Percentiles rank a stretch among this genome's conserved stretches.
Conservation (phyloP, 2,888 invertebrate species). For the Pomacea canaliculata region DNA sequence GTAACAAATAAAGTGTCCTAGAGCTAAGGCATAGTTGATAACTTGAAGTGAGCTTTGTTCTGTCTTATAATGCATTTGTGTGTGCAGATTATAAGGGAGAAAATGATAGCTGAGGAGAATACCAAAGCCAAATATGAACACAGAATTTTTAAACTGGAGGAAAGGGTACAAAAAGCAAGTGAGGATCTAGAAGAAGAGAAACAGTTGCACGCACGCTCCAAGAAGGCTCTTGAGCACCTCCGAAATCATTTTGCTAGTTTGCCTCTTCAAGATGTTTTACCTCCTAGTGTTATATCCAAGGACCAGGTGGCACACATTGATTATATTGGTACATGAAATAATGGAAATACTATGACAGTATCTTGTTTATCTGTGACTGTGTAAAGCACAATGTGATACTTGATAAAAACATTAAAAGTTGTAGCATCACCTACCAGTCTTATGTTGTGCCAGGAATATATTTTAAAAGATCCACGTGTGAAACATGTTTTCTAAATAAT, state of each 20-base stretch:
- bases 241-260: slow-evolving; percentile 60
- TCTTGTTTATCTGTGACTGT: too few species aligned
- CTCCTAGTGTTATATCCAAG: slow-evolving; percentile 42
- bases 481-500: too few species aligned
- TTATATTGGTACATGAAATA: not conserved
- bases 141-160: slow-evolving; percentile 50
- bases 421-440: too few species aligned
- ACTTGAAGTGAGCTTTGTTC: too few species aligned
- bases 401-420: too few species aligned
- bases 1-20: too few species aligned
- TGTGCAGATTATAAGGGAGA: slow-evolving; percentile 35
- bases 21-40: too few species aligned
- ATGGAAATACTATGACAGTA: too few species aligned
- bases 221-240: slow-evolving; percentile 59
- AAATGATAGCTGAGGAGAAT: slow-evolving; percentile 47
- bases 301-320: slow-evolving; percentile 49
- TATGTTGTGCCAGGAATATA: too few species aligned
- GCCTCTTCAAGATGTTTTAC: slow-evolving; percentile 47
- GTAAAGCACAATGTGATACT: too few species aligned
- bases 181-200: slow-evolving; percentile 49
- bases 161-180: slow-evolving; percentile 47
- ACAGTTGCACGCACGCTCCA: slow-evolving; percentile 47
- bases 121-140: slow-evolving; percentile 50
- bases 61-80: too few species aligned
- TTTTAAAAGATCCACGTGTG: too few species aligned